A percentile compares a stretch with the other conserved stretches of the same genome.
phyloP scores from a whole-genome alignment of 2,797 vertebrate species.

The Sparidentex hasta region DNA sequence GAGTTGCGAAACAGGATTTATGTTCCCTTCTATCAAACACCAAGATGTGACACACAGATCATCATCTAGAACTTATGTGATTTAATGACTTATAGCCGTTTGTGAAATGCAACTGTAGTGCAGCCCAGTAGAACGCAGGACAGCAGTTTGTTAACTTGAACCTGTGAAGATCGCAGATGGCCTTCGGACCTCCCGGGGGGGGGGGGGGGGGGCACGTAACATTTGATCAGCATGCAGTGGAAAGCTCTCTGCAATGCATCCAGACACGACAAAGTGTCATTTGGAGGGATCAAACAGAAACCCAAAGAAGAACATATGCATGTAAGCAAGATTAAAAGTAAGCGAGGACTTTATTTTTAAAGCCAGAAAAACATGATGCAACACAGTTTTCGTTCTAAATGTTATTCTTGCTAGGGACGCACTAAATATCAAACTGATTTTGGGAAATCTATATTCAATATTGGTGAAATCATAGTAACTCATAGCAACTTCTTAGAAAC shows the following conservation, averaged over 20 bases:
- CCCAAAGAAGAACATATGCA: background rate
- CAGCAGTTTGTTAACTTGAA: constrained; percentile 32
- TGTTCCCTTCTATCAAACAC: constrained; percentile 47
- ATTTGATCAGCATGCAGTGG: constrained; percentile 18
- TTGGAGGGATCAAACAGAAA: constrained; percentile 4
- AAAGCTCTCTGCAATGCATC: constrained; percentile 16
- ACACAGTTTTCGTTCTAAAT: background rate
- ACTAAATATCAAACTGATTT: no score
- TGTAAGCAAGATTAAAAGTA: constrained; percentile 4
- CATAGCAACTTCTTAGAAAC: no score
- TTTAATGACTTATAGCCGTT: constrained; percentile 50
- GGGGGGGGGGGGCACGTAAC: background rate
- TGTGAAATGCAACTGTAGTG: constrained; percentile 20
- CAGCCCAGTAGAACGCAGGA: background rate
- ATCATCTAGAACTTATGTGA: constrained; percentile 39
- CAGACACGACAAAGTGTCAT: background rate
- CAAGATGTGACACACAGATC: constrained; percentile 47
- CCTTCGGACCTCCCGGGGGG: constrained; percentile 5
- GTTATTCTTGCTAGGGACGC: background rate
- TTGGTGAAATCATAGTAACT: no score
- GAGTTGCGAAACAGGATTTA: constrained; percentile 60
- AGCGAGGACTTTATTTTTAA: constrained; percentile 1
- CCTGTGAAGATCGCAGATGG: background rate
- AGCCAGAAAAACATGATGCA: background rate
- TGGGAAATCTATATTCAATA: no score